These are phyloP conservation scores for Epizoanthus illoricatus DNA, from an alignment of 92 coral and sea anemone genomes.

Conservation along the genomic window DNA sequence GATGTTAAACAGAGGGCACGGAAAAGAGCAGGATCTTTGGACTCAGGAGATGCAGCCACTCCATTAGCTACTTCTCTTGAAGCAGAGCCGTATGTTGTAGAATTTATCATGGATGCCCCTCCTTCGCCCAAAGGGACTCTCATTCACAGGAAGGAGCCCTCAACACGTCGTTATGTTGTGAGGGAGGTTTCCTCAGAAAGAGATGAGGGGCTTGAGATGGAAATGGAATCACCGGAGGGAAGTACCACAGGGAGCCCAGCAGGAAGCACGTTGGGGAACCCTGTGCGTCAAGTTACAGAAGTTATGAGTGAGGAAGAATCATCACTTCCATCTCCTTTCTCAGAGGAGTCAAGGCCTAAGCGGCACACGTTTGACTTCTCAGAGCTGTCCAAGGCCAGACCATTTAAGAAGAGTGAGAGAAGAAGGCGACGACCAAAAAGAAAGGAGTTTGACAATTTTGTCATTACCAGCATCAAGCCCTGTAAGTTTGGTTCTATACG, in stretches of 20 bases:
- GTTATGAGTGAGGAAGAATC: conserved; percentile 42
- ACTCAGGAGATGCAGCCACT: background rate
- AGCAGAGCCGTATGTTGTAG: conserved; percentile 42
- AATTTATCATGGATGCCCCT: conserved; percentile 76
- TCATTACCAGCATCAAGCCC: conserved; percentile 73
- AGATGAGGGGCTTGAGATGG: conserved; percentile 3
- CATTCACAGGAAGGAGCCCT: conserved; percentile 30
- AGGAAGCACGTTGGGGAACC: background rate
- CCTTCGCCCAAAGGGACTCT: conserved; percentile 50
- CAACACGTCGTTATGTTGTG: conserved; percentile 8
- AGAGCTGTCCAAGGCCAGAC: conserved; percentile 60
- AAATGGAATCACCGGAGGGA: conserved; percentile 1
- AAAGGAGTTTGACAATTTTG: conserved; percentile 87
- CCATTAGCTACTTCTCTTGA: conserved; percentile 32
- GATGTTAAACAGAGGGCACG: conserved; percentile 9
- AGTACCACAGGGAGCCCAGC: background rate
- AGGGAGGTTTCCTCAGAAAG: background rate
- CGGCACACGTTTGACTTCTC: conserved; percentile 85
- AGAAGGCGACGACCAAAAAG: conserved; percentile 53
- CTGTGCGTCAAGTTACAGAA: conserved; percentile 23
- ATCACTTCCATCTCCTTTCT: conserved; percentile 33
- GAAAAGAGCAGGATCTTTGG: background rate
- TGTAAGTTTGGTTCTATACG: conserved; percentile 90
- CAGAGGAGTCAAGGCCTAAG: conserved; percentile 43
- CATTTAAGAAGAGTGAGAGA: conserved; percentile 44